These are phyloP conservation scores for Melipona bicolor DNA, from an alignment of 2,888 invertebrate genomes.

Conservation along the genomic window DNA sequence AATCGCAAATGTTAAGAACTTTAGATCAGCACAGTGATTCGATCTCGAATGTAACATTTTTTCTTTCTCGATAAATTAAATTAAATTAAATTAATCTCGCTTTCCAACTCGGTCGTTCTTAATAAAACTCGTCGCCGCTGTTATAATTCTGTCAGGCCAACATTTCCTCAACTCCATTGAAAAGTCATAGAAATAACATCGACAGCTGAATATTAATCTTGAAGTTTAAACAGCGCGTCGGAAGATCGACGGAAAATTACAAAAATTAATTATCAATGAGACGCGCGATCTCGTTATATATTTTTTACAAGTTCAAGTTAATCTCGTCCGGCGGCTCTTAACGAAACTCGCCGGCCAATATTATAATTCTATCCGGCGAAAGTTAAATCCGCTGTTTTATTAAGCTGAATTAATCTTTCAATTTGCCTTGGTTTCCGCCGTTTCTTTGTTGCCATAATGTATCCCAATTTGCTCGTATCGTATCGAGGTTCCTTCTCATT, in stretches of 20 bases:
- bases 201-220: no score
- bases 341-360: neutral
- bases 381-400: constrained; percentile 21
- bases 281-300: no score
- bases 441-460: constrained; percentile 41
- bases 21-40: no score
- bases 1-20: no score
- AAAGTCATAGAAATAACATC: no score
- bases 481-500: constrained; percentile 30
- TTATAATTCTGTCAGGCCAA: neutral
- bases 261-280: no score
- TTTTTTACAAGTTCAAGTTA: neutral
- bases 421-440: neutral
- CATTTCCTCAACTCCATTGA: no score
- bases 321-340: no score
- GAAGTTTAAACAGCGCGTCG: no score
- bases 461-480: constrained; percentile 18
- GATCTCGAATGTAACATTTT: no score
- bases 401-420: constrained; percentile 32
- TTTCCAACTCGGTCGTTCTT: neutral
- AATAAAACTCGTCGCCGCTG: neutral
- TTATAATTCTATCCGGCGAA: neutral
- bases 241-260: no score
- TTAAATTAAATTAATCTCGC: neutral
- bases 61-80: neutral